Conservation (phyloP, 1,140 invertebrate species). For the Planococcus citri region DNA sequence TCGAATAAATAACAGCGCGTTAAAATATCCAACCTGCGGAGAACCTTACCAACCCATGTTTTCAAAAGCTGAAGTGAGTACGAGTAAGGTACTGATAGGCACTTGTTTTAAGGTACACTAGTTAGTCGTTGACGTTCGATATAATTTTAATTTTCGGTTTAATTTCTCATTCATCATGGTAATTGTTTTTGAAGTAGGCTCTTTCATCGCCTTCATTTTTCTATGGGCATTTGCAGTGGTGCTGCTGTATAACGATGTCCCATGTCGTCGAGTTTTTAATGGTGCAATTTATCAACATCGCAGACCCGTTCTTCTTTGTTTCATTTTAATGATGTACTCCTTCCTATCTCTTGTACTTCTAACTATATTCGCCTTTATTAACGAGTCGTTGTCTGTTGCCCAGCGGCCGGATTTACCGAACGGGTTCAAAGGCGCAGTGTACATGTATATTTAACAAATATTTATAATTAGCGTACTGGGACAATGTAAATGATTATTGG, state of each 20-base stretch:
- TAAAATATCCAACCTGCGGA: no score
- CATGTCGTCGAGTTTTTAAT: constrained; percentile 17
- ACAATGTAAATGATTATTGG: no score
- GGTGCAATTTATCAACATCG: constrained; percentile 8
- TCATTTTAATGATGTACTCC: constrained; percentile 13
- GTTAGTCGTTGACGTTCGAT: no score
- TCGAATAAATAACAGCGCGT: no score
- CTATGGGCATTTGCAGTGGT: not conserved
- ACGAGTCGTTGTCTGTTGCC: not conserved
- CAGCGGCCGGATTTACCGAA: not conserved
- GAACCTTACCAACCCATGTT: no score
- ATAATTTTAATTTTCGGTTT: no score
- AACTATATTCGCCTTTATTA: not conserved
- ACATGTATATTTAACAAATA: not conserved
- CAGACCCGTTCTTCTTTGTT: constrained; percentile 6
- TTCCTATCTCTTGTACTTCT: not conserved
- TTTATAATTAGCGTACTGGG: not conserved
- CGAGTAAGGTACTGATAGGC: no score
- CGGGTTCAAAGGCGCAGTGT: not conserved
- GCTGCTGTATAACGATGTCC: not conserved
- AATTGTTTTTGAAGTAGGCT: no score
- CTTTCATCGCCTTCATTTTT: no score
- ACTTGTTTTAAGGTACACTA: no score
- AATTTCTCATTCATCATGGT: no score
- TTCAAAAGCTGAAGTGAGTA: no score